Evolutionary conservation across 2,797 vertebrate genomes (phyloP).

Genomic region (Neoniphon sammara): DNA sequence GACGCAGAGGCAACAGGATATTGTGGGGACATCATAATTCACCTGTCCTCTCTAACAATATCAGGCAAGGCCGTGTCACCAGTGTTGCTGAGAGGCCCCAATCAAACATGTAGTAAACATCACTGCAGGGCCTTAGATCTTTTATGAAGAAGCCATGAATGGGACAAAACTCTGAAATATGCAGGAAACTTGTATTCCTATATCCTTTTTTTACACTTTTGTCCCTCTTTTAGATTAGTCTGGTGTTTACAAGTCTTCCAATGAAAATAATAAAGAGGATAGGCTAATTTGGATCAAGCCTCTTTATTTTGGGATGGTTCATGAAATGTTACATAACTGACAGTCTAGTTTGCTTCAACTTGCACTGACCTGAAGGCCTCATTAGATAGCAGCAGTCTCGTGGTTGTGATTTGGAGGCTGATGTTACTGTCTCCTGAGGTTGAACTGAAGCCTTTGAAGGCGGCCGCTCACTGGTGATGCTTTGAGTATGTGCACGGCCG

Average conservation of each 20-base stretch:
- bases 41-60: constrained; percentile 58
- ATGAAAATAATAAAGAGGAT: background rate
- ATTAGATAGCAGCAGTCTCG: constrained; percentile 42
- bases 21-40: constrained; percentile 46
- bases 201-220: background rate
- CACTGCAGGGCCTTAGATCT: background rate
- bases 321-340: constrained; percentile 38
- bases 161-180: background rate
- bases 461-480: constrained; percentile 24
- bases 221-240: background rate
- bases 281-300: constrained; percentile 30
- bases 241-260: background rate
- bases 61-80: constrained; percentile 3
- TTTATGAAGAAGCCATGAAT: background rate
- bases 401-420: constrained; percentile 47
- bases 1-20: constrained; percentile 54
- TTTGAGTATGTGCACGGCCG: constrained; percentile 14
- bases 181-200: background rate
- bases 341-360: constrained; percentile 32
- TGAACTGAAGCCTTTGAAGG: constrained; percentile 47
- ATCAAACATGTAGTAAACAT: background rate
- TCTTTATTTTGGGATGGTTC: constrained; percentile 28
- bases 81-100: background rate
- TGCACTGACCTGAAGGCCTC: constrained; percentile 36
- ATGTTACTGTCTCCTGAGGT: constrained; percentile 35